A percentile compares a stretch with the other conserved stretches of the same genome.
phyloP scores from a whole-genome alignment of 2,113 vertebrate species.

The Cyanoderma ruficeps region DNA sequence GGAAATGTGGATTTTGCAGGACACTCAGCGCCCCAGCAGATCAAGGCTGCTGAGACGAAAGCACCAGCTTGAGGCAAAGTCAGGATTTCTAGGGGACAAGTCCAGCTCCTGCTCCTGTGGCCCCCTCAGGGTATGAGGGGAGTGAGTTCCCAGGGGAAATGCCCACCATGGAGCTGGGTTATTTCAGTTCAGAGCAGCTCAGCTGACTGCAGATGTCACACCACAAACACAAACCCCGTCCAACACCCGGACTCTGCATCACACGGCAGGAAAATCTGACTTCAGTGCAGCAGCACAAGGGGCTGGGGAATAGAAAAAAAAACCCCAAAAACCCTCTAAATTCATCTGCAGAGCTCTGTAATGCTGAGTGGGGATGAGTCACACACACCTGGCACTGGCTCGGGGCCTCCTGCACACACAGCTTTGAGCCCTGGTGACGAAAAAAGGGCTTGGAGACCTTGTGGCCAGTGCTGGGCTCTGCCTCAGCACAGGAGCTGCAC shows the following conservation, averaged over 20 bases:
- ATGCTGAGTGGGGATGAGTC: constrained; percentile 61
- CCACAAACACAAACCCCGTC: constrained; percentile 29
- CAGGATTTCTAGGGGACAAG: neutral
- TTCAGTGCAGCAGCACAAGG: constrained; percentile 46
- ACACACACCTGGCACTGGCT: constrained; percentile 62
- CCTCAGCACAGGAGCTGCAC: neutral
- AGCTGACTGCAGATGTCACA: constrained; percentile 70
- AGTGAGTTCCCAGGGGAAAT: constrained; percentile 57
- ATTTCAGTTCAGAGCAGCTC: constrained; percentile 60
- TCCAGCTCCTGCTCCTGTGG: neutral
- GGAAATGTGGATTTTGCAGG: neutral
- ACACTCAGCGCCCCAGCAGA: constrained; percentile 10
- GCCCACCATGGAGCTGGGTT: constrained; percentile 44
- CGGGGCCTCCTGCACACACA: constrained; percentile 14
- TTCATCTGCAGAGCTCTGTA: constrained; percentile 31
- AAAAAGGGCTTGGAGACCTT: neutral
- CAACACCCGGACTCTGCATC: constrained; percentile 61
- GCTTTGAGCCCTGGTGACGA: neutral
- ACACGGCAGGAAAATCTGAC: constrained; percentile 76
- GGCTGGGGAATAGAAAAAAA: neutral
- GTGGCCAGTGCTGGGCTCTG: neutral
- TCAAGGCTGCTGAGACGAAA: neutral
- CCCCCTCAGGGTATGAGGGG: neutral
- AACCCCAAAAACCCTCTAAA: neutral
- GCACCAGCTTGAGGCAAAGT: neutral